Conservation (phyloP, 2,797 vertebrate genomes). For the Sardinella longiceps region DNA sequence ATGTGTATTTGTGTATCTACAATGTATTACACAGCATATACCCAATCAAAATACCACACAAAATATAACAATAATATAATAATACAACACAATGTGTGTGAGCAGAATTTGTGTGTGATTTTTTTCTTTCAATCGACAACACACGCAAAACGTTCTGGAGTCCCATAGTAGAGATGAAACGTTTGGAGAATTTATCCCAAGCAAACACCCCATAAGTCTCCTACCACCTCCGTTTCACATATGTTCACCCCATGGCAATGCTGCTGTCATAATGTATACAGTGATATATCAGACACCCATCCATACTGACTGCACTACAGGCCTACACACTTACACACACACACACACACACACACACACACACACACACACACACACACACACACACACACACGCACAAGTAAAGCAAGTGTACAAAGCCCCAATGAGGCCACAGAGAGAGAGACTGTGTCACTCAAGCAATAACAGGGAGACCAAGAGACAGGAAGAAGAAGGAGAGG, state of each 20-base stretch:
- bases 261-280: not conserved
- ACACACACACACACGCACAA: conserved; percentile 56
- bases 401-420: conserved; percentile 71
- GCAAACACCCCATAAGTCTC: not conserved
- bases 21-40: not conserved
- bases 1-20: too few species aligned
- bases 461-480: conserved; percentile 64
- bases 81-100: not conserved
- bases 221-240: not conserved
- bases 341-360: conserved; percentile 51
- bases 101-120: not conserved
- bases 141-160: too few species aligned
- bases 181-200: too few species aligned
- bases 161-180: too few species aligned
- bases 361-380: conserved; percentile 23
- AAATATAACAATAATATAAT: too few species aligned
- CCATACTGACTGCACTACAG: too few species aligned
- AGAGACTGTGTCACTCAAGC: conserved; percentile 81
- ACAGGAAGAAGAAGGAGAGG: conserved; percentile 30
- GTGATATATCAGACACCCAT: conserved; percentile 52
- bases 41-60: not conserved
- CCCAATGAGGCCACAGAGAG: conserved; percentile 73
- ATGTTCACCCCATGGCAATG: not conserved
- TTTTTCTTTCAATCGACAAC: too few species aligned
- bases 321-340: too few species aligned